Conservation (phyloP, 2,113 vertebrate genomes). For the Scophthalmus maximus region DNA sequence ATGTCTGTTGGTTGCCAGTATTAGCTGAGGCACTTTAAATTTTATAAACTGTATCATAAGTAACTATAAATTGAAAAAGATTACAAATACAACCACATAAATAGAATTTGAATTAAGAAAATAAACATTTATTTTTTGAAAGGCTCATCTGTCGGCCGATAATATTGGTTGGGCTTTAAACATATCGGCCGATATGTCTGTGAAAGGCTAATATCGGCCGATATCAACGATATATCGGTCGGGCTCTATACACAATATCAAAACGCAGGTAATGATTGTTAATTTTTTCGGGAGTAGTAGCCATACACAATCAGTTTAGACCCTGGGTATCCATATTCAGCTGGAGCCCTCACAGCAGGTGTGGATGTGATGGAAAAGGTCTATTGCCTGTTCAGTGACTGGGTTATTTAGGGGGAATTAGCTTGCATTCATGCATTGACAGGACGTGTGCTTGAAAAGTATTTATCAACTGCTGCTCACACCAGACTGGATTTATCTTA, state of each 20-base stretch:
- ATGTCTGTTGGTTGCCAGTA: constrained; percentile 43
- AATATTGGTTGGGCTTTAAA: no score
- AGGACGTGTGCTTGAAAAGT: constrained; percentile 56
- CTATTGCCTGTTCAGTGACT: constrained; percentile 1
- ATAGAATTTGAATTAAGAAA: no score
- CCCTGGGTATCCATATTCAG: background rate
- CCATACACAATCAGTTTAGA: constrained; percentile 6
- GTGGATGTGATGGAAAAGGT: constrained; percentile 16
- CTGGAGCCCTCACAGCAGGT: constrained; percentile 9
- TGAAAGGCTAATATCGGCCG: no score
- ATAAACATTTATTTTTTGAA: no score
- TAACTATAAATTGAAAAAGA: no score
- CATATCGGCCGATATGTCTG: no score
- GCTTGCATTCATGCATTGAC: constrained; percentile 32
- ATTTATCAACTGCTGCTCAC: no score
- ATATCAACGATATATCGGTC: no score
- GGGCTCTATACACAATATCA: no score
- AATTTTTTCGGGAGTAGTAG: background rate
- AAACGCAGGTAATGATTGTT: background rate
- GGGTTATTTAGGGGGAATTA: constrained; percentile 36
- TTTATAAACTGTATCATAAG: no score
- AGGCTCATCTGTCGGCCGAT: no score
- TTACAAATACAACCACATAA: no score
- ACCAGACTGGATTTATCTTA: background rate
- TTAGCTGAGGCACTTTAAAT: constrained; percentile 16